Conservation (phyloP, 2,113 vertebrate species). For the Oreocharis arfaki region DNA sequence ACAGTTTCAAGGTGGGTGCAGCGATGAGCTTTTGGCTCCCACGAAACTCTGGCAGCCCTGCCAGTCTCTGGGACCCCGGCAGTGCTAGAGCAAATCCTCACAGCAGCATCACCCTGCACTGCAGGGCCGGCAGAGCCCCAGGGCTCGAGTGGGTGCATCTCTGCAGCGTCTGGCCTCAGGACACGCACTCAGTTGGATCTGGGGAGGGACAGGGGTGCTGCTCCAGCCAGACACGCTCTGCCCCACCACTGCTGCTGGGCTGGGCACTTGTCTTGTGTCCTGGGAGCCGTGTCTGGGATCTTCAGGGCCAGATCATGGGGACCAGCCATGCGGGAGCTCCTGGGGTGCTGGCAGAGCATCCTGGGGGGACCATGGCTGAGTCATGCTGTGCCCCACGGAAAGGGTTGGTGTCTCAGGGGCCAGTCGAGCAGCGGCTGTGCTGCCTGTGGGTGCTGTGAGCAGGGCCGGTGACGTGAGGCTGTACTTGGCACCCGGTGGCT, state of each 20-base stretch:
- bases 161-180: neutral
- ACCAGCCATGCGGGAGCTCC: accelerated
- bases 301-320: accelerated
- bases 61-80: neutral
- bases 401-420: accelerated
- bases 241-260: accelerated
- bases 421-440: accelerated
- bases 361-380: accelerated
- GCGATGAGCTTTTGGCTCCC: accelerated
- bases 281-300: neutral
- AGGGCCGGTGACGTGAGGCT: accelerated
- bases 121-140: accelerated
- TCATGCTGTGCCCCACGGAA: accelerated
- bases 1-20: neutral
- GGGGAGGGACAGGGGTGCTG: accelerated
- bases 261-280: neutral
- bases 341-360: neutral
- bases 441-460: neutral
- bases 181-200: accelerated
- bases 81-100: neutral
- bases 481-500: neutral
- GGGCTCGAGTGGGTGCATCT: neutral
- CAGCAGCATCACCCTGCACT: accelerated
- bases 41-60: accelerated
- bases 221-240: accelerated